Evolutionary conservation across 2,888 invertebrate genomes (phyloP).

Genomic region (Epinotia bilunana): DNA sequence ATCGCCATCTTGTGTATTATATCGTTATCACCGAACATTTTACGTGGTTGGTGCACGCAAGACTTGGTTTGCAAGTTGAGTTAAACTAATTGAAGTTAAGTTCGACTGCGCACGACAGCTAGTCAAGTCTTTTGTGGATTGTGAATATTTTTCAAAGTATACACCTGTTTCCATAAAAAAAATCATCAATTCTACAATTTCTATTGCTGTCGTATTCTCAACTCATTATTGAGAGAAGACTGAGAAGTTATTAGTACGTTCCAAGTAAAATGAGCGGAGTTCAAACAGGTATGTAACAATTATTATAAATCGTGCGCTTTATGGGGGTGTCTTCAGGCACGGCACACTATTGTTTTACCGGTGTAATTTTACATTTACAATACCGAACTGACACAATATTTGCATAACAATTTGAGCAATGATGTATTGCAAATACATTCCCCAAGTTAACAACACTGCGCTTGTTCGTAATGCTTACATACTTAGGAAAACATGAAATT

Average conservation of each 20-base stretch:
- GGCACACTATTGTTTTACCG: background rate
- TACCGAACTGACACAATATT: background rate
- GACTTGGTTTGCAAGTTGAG: conserved; percentile 29
- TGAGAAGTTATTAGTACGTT: conserved; percentile 35
- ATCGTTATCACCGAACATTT: conserved; percentile 43
- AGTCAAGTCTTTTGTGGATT: conserved; percentile 18
- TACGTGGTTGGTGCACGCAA: conserved; percentile 34
- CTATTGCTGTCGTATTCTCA: conserved; percentile 32
- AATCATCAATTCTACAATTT: conserved; percentile 21
- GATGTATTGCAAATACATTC: background rate
- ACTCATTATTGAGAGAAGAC: conserved; percentile 37
- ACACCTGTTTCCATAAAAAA: conserved; percentile 32
- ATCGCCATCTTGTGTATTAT: conserved; percentile 45
- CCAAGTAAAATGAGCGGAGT: conserved; percentile 70
- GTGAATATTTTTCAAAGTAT: conserved; percentile 30
- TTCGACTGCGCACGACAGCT: conserved; percentile 25
- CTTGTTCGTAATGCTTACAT: background rate
- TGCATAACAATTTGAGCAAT: background rate
- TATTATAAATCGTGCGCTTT: conserved; percentile 2
- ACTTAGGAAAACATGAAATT: background rate
- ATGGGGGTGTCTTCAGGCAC: background rate
- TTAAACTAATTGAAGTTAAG: conserved; percentile 26
- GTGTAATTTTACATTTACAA: conserved; percentile 4
- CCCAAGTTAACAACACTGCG: background rate
- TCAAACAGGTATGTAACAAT: conserved; percentile 68